A percentile compares a stretch with the other conserved stretches of the same genome.
These are phyloP conservation scores for Taeniopygia guttata DNA, from an alignment of 2,797 vertebrate species.

Conservation along the genomic window DNA sequence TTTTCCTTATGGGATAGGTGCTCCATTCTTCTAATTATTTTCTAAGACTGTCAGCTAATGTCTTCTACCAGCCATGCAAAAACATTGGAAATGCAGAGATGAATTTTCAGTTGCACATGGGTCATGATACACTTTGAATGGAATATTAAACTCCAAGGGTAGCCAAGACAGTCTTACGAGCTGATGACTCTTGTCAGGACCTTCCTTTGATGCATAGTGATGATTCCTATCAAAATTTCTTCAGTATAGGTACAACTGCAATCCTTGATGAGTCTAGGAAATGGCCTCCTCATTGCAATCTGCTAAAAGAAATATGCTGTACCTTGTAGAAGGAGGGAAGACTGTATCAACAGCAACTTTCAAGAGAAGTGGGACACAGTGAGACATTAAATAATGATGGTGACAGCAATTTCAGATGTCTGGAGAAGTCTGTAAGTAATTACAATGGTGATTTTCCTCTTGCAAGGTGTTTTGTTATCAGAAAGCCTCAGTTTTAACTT, in stretches of 20 bases:
- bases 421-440: background rate
- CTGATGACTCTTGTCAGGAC: background rate
- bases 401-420: background rate
- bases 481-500: background rate
- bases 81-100: background rate
- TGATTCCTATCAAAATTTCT: background rate
- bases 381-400: background rate
- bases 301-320: background rate
- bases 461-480: background rate
- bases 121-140: background rate
- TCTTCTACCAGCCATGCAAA: background rate
- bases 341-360: background rate
- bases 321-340: background rate
- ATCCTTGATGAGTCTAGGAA: background rate
- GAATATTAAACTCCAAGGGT: background rate
- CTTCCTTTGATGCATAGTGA: background rate
- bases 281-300: background rate
- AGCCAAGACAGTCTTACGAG: background rate
- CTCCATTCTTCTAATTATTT: background rate
- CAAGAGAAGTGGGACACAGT: background rate
- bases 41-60: background rate
- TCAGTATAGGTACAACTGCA: background rate
- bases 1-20: background rate
- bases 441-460: background rate
- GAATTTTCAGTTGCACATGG: background rate